Evolutionary conservation across 2,888 invertebrate genomes (phyloP).

Genomic region (Drosophila quasianomalipes): DNA sequence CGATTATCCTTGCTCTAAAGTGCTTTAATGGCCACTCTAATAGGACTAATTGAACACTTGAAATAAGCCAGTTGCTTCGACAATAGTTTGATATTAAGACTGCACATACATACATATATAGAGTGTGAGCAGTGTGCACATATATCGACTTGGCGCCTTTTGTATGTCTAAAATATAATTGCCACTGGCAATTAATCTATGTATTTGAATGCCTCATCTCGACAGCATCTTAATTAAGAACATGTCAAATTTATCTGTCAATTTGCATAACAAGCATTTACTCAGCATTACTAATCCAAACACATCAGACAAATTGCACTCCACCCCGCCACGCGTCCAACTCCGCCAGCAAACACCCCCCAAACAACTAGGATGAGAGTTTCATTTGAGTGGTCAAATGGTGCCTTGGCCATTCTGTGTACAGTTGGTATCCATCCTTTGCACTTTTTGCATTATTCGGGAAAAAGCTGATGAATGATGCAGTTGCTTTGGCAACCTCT

Average conservation of each 20-base stretch:
- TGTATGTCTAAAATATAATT: neutral
- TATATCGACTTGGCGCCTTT: slow-evolving; percentile 13
- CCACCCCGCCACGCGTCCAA: neutral
- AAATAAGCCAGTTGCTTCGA: slow-evolving; percentile 17
- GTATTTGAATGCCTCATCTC: slow-evolving; percentile 38
- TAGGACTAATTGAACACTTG: slow-evolving; percentile 14
- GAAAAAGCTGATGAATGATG: slow-evolving; percentile 34
- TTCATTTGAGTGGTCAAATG: slow-evolving; percentile 2
- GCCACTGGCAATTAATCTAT: slow-evolving; percentile 42
- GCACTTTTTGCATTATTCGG: neutral
- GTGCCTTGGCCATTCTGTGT: slow-evolving; percentile 19
- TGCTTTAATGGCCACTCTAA: neutral
- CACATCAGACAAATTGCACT: slow-evolving; percentile 46
- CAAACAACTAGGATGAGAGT: neutral
- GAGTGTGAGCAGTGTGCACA: neutral
- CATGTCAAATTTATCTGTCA: slow-evolving; percentile 60
- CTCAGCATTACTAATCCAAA: slow-evolving; percentile 36
- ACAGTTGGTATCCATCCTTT: slow-evolving; percentile 15
- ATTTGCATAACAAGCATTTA: slow-evolving; percentile 60
- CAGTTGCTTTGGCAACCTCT: slow-evolving; percentile 8
- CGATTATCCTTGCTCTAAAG: slow-evolving; percentile 19
- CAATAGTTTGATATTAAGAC: slow-evolving; percentile 12
- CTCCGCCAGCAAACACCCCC: neutral
- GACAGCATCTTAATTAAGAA: slow-evolving; percentile 77
- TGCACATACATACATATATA: too few relatives aligned